Conservation (phyloP, 2,888 invertebrate species). For the Bellardia bayeri region DNA sequence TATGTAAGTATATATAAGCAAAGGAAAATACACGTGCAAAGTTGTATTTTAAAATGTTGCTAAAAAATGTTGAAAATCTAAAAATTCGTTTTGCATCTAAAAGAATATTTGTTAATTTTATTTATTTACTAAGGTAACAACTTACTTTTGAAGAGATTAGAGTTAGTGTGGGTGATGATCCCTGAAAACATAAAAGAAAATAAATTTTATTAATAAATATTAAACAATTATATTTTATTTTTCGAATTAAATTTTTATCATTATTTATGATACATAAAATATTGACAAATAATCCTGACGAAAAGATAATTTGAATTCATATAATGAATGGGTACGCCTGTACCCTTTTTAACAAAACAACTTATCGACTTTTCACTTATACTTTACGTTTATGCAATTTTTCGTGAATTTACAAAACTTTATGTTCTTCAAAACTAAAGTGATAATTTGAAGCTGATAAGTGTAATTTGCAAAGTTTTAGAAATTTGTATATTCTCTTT, state of each 20-base stretch:
- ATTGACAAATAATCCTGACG: too few relatives aligned
- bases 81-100: neutral
- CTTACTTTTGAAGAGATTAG: conserved; percentile 92
- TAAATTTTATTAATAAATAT: neutral
- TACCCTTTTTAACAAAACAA: too few relatives aligned
- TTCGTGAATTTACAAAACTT: too few relatives aligned
- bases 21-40: conserved; percentile 37
- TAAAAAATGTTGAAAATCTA: neutral
- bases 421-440: too few relatives aligned
- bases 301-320: too few relatives aligned
- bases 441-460: too few relatives aligned
- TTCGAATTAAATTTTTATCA: neutral
- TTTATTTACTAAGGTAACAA: conserved; percentile 66
- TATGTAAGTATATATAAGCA: neutral
- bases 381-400: too few relatives aligned
- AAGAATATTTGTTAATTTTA: neutral
- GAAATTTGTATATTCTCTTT: too few relatives aligned
- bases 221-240: too few relatives aligned
- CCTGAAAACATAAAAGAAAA: conserved; percentile 85
- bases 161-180: conserved; percentile 91
- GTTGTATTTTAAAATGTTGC: neutral
- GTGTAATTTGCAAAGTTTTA: too few relatives aligned
- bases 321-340: too few relatives aligned
- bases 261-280: neutral
- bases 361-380: too few relatives aligned